These are phyloP conservation scores for Andricus grossulariae DNA, from an alignment of 1,140 invertebrate genomes.

Conservation along the genomic window DNA sequence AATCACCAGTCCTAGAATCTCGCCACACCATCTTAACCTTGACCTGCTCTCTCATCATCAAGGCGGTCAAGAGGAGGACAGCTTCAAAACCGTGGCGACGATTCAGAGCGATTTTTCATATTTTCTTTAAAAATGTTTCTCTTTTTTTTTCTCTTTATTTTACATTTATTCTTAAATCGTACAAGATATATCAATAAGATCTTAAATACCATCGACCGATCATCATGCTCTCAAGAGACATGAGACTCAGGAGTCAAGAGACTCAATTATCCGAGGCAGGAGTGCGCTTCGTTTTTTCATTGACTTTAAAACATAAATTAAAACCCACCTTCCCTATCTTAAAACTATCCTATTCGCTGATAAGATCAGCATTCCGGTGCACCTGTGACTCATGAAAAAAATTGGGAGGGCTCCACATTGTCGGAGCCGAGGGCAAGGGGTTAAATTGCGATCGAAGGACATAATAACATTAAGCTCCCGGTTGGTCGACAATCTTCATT, in stretches of 20 bases:
- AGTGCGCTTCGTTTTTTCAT: background rate
- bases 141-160: slow-evolving; percentile 7
- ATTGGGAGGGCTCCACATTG: slow-evolving; percentile 15
- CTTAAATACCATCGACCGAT: slow-evolving; percentile 11
- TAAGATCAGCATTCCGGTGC: background rate
- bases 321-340: no score
- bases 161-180: slow-evolving; percentile 9
- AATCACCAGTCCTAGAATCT: slow-evolving; percentile 3
- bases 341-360: background rate
- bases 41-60: background rate
- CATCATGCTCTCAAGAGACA: background rate
- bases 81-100: background rate
- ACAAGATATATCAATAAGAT: slow-evolving; percentile 26
- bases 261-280: background rate
- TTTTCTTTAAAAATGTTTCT: background rate
- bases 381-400: slow-evolving; percentile 5
- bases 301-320: no score
- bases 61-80: slow-evolving; percentile 15
- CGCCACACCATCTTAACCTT: background rate
- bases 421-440: background rate
- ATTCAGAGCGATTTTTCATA: background rate
- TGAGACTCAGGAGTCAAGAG: background rate
- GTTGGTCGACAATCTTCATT: background rate
- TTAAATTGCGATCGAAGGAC: background rate
- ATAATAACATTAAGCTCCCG: background rate